phyloP scores from a whole-genome alignment of 2,797 vertebrate genomes.

The Sphenodon punctatus region DNA sequence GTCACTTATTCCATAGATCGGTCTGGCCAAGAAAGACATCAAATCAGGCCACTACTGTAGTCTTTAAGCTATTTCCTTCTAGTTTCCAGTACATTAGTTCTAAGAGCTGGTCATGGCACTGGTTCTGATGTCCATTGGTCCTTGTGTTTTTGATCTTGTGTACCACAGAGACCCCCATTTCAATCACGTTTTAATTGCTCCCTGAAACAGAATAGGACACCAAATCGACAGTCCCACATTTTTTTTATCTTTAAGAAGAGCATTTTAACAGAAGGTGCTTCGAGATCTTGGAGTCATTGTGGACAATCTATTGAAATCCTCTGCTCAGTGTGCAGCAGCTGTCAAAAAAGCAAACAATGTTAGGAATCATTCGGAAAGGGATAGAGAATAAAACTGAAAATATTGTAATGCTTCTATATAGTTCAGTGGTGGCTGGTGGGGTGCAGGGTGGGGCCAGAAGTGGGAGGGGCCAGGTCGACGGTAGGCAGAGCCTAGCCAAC shows the following conservation, averaged over 20 bases:
- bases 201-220: too few species aligned
- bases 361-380: too few species aligned
- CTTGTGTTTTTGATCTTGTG: background rate
- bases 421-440: too few species aligned
- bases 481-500: too few species aligned
- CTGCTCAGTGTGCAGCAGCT: too few species aligned
- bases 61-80: background rate
- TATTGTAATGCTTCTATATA: too few species aligned
- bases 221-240: background rate
- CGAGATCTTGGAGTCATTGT: too few species aligned
- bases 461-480: too few species aligned
- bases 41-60: constrained; percentile 5
- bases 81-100: background rate
- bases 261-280: background rate
- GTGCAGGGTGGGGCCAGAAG: too few species aligned
- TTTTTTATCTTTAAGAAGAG: background rate
- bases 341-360: too few species aligned
- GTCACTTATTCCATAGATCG: background rate
- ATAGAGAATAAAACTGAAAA: too few species aligned
- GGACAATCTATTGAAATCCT: too few species aligned
- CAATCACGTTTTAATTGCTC: constrained; percentile 9
- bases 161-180: background rate
- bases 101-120: background rate
- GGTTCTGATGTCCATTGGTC: background rate
- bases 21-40: background rate